These are phyloP conservation scores for Pristionchus maxplancki DNA, from an alignment of 2,888 invertebrate species.

Conservation along the genomic window DNA sequence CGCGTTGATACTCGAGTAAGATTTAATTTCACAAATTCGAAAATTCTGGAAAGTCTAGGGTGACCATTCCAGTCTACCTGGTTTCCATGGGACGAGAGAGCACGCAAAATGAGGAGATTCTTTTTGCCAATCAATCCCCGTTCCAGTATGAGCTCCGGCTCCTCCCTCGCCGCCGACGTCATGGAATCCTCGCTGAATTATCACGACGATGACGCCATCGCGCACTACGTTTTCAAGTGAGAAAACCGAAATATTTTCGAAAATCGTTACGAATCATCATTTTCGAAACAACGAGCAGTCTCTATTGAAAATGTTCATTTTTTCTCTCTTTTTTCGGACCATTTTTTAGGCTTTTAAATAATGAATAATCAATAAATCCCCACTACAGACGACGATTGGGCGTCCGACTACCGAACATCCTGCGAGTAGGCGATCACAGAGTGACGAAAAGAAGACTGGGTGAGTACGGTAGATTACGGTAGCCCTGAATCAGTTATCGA, in stretches of 20 bases:
- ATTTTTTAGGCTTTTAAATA: neutral
- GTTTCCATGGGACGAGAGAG: too few relatives aligned
- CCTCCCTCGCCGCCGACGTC: neutral
- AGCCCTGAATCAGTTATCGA: neutral
- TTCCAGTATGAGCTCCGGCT: neutral
- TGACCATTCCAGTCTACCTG: too few relatives aligned
- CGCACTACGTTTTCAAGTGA: conserved; percentile 9
- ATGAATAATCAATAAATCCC: neutral
- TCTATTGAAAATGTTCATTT: too few relatives aligned
- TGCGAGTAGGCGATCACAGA: conserved; percentile 57
- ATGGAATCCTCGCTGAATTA: neutral
- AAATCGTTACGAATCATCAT: too few relatives aligned
- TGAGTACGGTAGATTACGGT: conserved; percentile 43
- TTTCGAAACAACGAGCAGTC: too few relatives aligned
- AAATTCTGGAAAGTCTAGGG: too few relatives aligned
- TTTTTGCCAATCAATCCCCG: neutral
- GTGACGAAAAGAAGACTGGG: conserved; percentile 59
- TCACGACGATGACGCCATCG: neutral
- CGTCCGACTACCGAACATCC: conserved; percentile 59
- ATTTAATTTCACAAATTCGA: neutral
- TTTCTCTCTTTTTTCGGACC: too few relatives aligned
- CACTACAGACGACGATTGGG: conserved; percentile 59
- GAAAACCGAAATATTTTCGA: too few relatives aligned
- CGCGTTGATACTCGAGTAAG: conserved; percentile 7
- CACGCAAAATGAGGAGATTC: too few relatives aligned